Evolutionary conservation across 2,888 invertebrate genomes (phyloP).

Genomic region (Drosophila fulvimacula): DNA sequence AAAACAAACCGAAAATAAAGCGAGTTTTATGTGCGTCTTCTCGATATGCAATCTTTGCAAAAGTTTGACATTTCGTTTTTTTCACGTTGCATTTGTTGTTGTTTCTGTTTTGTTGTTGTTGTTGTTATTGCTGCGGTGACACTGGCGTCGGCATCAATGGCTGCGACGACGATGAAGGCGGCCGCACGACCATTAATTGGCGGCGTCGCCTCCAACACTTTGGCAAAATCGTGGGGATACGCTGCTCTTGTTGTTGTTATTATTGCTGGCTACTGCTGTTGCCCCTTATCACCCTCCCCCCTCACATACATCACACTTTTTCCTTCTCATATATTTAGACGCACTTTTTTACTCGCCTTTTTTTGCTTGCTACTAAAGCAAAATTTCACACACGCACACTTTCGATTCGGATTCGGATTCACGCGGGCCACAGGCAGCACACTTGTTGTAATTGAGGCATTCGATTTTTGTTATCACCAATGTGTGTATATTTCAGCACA

Average conservation of each 20-base stretch:
- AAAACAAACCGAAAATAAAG: conserved; percentile 20
- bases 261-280: conserved; percentile 17
- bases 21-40: conserved; percentile 42
- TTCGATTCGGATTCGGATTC: conserved; percentile 50
- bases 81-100: conserved; percentile 51
- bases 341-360: conserved; percentile 54
- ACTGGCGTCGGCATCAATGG: conserved; percentile 60
- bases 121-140: conserved; percentile 49
- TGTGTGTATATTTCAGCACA: conserved; percentile 31
- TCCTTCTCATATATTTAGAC: conserved; percentile 58
- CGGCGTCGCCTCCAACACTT: conserved; percentile 63
- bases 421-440: conserved; percentile 52
- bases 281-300: conserved; percentile 7
- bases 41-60: conserved; percentile 55
- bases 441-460: conserved; percentile 50
- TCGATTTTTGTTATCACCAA: conserved; percentile 46
- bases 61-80: conserved; percentile 57
- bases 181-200: conserved; percentile 55
- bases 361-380: conserved; percentile 43
- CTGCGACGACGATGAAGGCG: conserved; percentile 29
- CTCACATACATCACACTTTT: conserved; percentile 40
- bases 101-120: conserved; percentile 27
- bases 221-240: conserved; percentile 49
- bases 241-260: conserved; percentile 24
- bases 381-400: conserved; percentile 61